A percentile compares a stretch with the other conserved stretches of the same genome.
phyloP scores from a whole-genome alignment of 1,140 invertebrate genomes.

The Nasonia vitripennis region DNA sequence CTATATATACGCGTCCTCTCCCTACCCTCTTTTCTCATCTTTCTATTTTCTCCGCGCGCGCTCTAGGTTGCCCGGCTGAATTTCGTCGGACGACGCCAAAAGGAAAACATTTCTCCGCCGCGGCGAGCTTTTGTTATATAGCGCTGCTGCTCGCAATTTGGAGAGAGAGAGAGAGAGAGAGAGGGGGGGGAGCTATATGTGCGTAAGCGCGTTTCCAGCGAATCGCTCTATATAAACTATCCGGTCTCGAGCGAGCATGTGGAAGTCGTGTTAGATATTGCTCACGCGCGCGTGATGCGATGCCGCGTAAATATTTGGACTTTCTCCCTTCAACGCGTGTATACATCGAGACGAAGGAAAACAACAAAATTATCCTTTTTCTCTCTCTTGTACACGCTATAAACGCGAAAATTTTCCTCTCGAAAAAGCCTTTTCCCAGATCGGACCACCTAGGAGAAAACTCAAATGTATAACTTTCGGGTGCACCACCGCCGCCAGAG shows the following conservation, averaged over 20 bases:
- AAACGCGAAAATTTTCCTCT: not conserved
- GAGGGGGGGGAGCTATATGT: not conserved
- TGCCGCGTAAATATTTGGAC: slow-evolving; percentile 47
- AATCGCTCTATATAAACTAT: slow-evolving; percentile 40
- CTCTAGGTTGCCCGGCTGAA: slow-evolving; percentile 36
- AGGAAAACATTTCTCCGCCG: slow-evolving; percentile 35
- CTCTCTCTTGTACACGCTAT: not conserved
- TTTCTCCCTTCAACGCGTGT: not conserved
- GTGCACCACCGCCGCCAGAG: not conserved
- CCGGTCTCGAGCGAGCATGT: slow-evolving; percentile 14
- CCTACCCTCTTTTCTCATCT: slow-evolving; percentile 47
- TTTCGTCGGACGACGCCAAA: slow-evolving; percentile 27
- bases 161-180: not conserved
- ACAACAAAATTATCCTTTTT: slow-evolving; percentile 13
- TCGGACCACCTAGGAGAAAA: not conserved
- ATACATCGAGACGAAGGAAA: not conserved
- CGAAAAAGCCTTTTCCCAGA: not conserved
- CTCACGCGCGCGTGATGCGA: slow-evolving; percentile 4
- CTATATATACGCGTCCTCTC: not conserved
- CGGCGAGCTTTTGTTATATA: slow-evolving; percentile 14
- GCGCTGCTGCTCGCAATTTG: slow-evolving; percentile 8
- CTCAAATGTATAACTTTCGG: not conserved
- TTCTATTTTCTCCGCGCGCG: slow-evolving; percentile 47
- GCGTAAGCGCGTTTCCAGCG: slow-evolving; percentile 31
- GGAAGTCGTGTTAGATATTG: slow-evolving; percentile 43